Base-by-base conservation (phyloP, 1,140 invertebrate genomes). In the Lycorma delicatula region DNA sequence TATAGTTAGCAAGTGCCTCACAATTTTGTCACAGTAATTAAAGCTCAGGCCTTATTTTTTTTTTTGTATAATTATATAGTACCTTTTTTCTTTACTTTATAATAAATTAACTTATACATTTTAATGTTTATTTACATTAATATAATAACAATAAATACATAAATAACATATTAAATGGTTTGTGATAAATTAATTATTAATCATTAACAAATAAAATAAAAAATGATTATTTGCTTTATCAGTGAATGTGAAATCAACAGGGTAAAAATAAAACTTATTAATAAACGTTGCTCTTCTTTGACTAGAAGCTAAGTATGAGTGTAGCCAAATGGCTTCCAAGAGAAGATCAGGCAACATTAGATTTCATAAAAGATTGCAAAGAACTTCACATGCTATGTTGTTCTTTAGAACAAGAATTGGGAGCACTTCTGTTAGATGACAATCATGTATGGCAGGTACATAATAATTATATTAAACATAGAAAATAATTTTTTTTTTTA, bases 251-350 rank as follows among this genome's bases (percentile, higher is more conserved):
- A 38, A 3, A 2, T 18, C 20, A 41, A 44, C 4, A 20, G 7
- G 16, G 23, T 9, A 44, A 20, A 20, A 2, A 44, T 44, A 20
- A 1, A 2, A 16, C 4, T 44, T 44, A 7, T 7, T 20, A 3
- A 20, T 44, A 1, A 44, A 44, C 18, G 41, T 44, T 16, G 20
- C 23, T 20, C 23, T 44, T 16, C 18, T 7, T 12, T 44, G 18
- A 22, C 18, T 44, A n/a, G 9, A 9, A 34, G 31, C 9, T 9
- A 9, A n/a, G 9, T 34, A 44, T 44, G 41, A 44, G 41, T 18
- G 41, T 44, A 44, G 41, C 41, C 18, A 44, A 16, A 44, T 44
- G 41, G 41, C 41, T 44, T 20, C 41, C 41, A 16, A 44, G 41
- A 18, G 41, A 44, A 16, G 41, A 44, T 9, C 5, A 16, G 16